Base-by-base conservation (phyloP, 2,888 invertebrate genomes). In the Limenitis camilla region DNA sequence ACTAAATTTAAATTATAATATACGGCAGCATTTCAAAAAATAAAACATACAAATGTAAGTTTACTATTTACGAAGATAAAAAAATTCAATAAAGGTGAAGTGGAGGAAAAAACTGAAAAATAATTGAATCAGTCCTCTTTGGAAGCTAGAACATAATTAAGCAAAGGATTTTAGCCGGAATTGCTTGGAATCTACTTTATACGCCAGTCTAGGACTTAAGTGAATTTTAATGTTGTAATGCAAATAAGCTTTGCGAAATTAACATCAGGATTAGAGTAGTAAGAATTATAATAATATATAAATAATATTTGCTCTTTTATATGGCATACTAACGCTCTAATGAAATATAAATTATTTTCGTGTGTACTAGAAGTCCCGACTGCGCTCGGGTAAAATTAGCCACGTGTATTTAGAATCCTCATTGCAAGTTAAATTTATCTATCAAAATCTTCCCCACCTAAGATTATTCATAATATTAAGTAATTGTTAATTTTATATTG, bases 201-300 rank as follows among this genome's bases (percentile, higher is more conserved):
- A 72, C 69, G 68, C 65, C 68, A 71, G 61, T 63, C 61, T 63
- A 62, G 63, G 66, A 65, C 67, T 69, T 74, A 72, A 69, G 73
- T 72, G 75, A 78, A 77, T 81, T 77, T 80, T 78, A 81, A 79
- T 81, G 77, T 67, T 66, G 68, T 76, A 74, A 77, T 72, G 71
- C 70, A 71, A 67, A 46, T 40, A 46, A 35, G 40, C 33, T 30
- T 41, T 43, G 19, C 28, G 19, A 19, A 45, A 8, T 36, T 29
- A 29, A 36, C 35, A 45, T 45, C 30, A 35, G 36, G 35, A 36
- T 11, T 30, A 30, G 29, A 11, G 8, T 35, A 29, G 6, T 4
- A 33, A 9, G 9, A 19, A 11, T 27, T 32, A 32, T 19, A n/a
- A n/a, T n/a, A n/a, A n/a, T n/a, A n/a, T n/a, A n/a, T n/a, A 19